Percentiles rank a stretch among this genome's conserved stretches.
Conservation (phyloP, 2,888 invertebrate genomes). For the Acanthopleura granulata region DNA sequence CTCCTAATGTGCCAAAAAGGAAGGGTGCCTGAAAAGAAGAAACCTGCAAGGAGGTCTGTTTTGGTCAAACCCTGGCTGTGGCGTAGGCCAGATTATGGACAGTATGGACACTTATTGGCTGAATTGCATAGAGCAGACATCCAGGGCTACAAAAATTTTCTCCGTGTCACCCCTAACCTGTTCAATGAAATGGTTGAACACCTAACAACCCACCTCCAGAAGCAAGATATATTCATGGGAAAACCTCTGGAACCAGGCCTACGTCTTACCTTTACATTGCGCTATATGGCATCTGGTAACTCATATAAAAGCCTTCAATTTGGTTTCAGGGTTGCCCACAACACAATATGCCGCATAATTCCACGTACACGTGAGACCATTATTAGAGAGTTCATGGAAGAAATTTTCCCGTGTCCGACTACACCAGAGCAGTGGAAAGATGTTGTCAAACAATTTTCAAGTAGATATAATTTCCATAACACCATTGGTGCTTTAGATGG, state of each 20-base stretch:
- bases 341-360: slow-evolving; percentile 23
- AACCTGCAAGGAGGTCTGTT: background rate
- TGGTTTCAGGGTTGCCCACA: slow-evolving; percentile 24
- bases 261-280: background rate
- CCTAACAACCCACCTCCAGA: background rate
- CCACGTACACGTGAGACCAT: slow-evolving; percentile 23
- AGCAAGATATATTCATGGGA: background rate
- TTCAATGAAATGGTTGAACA: slow-evolving; percentile 18
- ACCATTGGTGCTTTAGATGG: slow-evolving; percentile 21
- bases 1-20: background rate
- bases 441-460: slow-evolving; percentile 18
- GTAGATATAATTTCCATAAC: slow-evolving; percentile 19
- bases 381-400: slow-evolving; percentile 11
- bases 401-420: background rate
- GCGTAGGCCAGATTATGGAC: background rate
- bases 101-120: slow-evolving; percentile 19
- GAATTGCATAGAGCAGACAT: slow-evolving; percentile 22
- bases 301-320: slow-evolving; percentile 21
- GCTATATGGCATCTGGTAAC: slow-evolving; percentile 18
- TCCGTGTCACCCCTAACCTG: slow-evolving; percentile 20
- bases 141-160: slow-evolving; percentile 19
- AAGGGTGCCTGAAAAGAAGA: background rate
- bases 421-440: slow-evolving; percentile 22
- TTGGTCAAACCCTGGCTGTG: slow-evolving; percentile 20
- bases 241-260: background rate